Percentiles rank a stretch among this genome's conserved stretches.
Evolutionary conservation across 2,113 vertebrate genomes (phyloP).

Genomic region (Cercopithecus mona): DNA sequence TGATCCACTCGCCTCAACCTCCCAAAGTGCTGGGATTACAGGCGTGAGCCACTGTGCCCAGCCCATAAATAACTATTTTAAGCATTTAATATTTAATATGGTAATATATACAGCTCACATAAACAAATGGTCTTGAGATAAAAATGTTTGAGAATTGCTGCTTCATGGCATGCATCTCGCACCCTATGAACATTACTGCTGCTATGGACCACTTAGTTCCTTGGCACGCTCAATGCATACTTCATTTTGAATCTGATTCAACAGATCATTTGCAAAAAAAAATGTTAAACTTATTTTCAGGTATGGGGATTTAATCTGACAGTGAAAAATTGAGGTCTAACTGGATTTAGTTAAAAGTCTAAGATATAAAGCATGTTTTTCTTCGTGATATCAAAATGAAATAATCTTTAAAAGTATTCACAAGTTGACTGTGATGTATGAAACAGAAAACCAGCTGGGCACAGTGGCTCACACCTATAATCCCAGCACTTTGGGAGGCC

Average conservation of each 20-base stretch:
- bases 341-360: conserved; percentile 23
- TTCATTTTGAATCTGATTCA: neutral
- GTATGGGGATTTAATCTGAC: neutral
- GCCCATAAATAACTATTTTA: neutral
- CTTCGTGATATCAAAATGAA: conserved; percentile 12
- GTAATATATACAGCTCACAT: neutral
- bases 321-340: neutral
- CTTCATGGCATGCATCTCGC: neutral
- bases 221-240: neutral
- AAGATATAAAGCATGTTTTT: conserved; percentile 17
- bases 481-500: too few species aligned
- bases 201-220: neutral
- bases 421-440: neutral
- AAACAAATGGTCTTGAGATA: neutral
- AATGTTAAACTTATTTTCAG: neutral
- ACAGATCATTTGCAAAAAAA: neutral
- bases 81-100: neutral
- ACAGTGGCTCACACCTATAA: too few species aligned
- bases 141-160: neutral
- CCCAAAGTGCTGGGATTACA: too few species aligned
- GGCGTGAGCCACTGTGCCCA: too few species aligned
- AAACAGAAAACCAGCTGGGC: neutral
- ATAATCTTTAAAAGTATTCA: neutral
- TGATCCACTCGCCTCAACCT: too few species aligned
- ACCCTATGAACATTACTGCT: neutral